Conservation (phyloP, 1,140 invertebrate genomes). For the Pogonognathellus flavescens region DNA sequence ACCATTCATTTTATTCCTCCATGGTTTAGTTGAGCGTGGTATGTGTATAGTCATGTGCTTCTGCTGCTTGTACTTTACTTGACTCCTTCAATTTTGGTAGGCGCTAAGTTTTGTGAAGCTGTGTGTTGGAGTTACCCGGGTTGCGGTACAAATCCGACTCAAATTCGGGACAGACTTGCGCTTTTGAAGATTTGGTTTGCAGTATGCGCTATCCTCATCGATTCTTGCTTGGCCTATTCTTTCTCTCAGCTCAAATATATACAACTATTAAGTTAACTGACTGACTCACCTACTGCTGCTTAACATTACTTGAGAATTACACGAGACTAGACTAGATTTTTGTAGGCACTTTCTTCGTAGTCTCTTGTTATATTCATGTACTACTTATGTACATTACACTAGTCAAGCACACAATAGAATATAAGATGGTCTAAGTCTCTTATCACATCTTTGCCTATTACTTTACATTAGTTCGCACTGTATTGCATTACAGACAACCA, state of each 20-base stretch:
- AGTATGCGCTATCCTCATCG: constrained; percentile 60
- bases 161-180: constrained; percentile 56
- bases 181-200: constrained; percentile 49
- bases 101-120: not conserved
- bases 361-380: not conserved
- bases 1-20: too few species aligned
- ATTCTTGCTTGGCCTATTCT: constrained; percentile 41
- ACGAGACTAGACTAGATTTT: not conserved
- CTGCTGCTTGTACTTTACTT: too few species aligned
- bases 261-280: constrained; percentile 21
- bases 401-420: not conserved
- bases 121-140: constrained; percentile 53
- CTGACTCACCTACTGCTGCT: not conserved
- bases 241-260: constrained; percentile 24
- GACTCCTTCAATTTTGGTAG: too few species aligned
- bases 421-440: constrained; percentile 20
- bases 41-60: not conserved
- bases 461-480: constrained; percentile 30
- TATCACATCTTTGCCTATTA: constrained; percentile 6
- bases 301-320: constrained; percentile 12
- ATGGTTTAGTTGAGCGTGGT: too few species aligned
- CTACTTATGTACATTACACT: not conserved
- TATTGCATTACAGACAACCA: constrained; percentile 20
- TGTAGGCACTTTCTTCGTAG: not conserved
- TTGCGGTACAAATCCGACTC: constrained; percentile 52